Percentiles rank a stretch among this genome's conserved stretches.
phyloP scores from a whole-genome alignment of 1,140 invertebrate genomes.

The Bombus ignitus region DNA sequence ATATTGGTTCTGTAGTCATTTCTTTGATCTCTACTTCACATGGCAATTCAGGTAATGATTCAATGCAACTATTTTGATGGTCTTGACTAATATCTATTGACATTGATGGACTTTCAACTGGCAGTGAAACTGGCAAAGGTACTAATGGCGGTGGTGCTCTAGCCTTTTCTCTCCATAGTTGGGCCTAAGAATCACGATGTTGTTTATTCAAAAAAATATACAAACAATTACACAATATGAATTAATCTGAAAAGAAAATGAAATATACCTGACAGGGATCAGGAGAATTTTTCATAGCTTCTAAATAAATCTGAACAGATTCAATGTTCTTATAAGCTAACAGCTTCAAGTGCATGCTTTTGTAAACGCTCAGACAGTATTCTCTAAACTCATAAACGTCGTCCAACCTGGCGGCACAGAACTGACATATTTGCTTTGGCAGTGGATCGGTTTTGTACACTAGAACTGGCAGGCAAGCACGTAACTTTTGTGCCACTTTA shows the following conservation, averaged over 20 bases:
- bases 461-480: conserved; percentile 74
- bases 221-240: not conserved
- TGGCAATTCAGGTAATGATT: conserved; percentile 69
- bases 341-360: conserved; percentile 72
- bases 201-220: not conserved
- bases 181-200: conserved; percentile 57
- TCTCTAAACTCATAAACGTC: conserved; percentile 76
- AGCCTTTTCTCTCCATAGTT: conserved; percentile 73
- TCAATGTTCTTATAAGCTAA: conserved; percentile 60
- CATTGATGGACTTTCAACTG: conserved; percentile 51
- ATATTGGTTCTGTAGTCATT: conserved; percentile 57
- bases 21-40: conserved; percentile 78
- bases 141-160: conserved; percentile 76
- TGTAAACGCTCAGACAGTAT: conserved; percentile 73
- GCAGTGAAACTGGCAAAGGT: conserved; percentile 68
- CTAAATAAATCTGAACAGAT: conserved; percentile 71
- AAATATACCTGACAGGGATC: conserved; percentile 75
- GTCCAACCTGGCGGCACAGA: conserved; percentile 75
- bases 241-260: not conserved
- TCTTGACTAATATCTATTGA: conserved; percentile 37
- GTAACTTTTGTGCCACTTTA: conserved; percentile 72
- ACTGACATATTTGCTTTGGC: conserved; percentile 78
- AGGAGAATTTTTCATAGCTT: conserved; percentile 75
- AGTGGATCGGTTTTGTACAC: conserved; percentile 77
- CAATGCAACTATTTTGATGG: conserved; percentile 45